Conservation (phyloP, 2,113 vertebrate species). For the Triplophysa rosa region DNA sequence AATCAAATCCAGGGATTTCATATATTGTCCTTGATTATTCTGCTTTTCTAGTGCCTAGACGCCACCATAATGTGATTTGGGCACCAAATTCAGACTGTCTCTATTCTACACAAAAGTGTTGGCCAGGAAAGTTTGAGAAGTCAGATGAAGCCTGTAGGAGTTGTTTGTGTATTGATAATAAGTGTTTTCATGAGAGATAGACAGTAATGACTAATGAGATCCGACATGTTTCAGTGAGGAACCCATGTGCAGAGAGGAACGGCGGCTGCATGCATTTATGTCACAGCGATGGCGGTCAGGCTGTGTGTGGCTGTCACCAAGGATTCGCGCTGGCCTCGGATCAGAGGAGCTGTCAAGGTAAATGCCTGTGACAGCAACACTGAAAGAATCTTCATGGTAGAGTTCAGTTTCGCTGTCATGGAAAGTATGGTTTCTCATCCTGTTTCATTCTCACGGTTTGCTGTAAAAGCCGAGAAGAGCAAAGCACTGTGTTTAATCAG, state of each 20-base stretch:
- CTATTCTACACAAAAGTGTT: neutral
- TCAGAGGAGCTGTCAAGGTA: conserved; percentile 75
- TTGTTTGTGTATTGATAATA: conserved; percentile 9
- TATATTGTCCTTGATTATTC: too few relatives aligned
- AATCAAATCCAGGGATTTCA: too few relatives aligned
- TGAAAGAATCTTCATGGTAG: neutral
- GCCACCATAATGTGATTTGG: neutral
- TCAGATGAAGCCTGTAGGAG: neutral
- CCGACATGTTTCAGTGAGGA: conserved; percentile 68
- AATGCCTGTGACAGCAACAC: conserved; percentile 28
- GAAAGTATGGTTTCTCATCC: conserved; percentile 35
- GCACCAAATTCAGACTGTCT: neutral
- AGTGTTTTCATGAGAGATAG: conserved; percentile 30
- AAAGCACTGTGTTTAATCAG: conserved; percentile 42
- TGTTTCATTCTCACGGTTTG: conserved; percentile 43
- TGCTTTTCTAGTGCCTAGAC: neutral
- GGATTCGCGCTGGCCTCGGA: conserved; percentile 75
- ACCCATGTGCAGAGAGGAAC: conserved; percentile 71
- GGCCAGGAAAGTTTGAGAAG: neutral
- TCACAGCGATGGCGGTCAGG: conserved; percentile 56
- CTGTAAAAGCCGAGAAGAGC: conserved; percentile 22
- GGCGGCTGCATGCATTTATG: conserved; percentile 81
- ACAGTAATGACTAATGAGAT: conserved; percentile 6
- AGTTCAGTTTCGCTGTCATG: conserved; percentile 20
- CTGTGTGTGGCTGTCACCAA: conserved; percentile 71